Evolutionary conservation across 1,140 invertebrate genomes (phyloP).

Genomic region (Acromyrmex heyeri): DNA sequence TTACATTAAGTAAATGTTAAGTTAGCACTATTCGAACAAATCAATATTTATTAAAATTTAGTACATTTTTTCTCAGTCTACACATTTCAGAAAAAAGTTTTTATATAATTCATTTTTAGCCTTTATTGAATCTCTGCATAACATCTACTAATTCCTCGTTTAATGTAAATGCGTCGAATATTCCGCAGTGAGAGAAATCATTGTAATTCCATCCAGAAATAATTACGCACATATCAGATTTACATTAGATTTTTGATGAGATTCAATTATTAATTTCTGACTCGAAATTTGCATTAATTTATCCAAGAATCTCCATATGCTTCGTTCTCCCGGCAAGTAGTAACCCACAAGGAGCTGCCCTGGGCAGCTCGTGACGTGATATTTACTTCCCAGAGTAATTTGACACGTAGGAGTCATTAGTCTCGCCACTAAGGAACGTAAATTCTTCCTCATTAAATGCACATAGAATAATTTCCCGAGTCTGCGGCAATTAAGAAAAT

Average conservation of each 20-base stretch:
- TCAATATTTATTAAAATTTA: too few species aligned
- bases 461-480: slow-evolving; percentile 39
- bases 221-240: background rate
- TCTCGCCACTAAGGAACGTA: slow-evolving; percentile 10
- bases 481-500: slow-evolving; percentile 39
- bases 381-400: slow-evolving; percentile 30
- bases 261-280: slow-evolving; percentile 39
- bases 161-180: slow-evolving; percentile 5
- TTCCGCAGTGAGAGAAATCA: background rate
- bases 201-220: background rate
- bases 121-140: background rate
- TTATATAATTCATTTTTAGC: background rate
- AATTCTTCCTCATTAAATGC: slow-evolving; percentile 38
- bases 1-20: too few species aligned
- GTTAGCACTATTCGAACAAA: too few species aligned
- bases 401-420: slow-evolving; percentile 45
- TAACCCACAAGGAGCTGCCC: background rate
- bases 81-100: background rate
- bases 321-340: background rate
- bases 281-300: slow-evolving; percentile 6
- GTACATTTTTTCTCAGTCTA: too few species aligned
- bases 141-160: background rate
- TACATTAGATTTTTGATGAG: slow-evolving; percentile 1
- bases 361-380: slow-evolving; percentile 12
- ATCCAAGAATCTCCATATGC: background rate